Conservation (phyloP, 1,140 invertebrate genomes). For the Varroa destructor region DNA sequence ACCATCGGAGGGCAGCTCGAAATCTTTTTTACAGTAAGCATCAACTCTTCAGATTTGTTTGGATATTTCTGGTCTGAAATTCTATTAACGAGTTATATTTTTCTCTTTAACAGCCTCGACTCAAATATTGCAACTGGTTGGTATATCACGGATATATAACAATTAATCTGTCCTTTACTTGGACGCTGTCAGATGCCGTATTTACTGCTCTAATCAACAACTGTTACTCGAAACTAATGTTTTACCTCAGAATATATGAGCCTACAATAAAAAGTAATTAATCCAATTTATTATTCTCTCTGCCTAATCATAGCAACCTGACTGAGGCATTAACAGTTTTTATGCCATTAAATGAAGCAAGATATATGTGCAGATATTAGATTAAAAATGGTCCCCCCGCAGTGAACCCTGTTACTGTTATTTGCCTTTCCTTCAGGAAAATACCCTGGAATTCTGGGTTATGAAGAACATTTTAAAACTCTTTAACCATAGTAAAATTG, state of each 20-base stretch:
- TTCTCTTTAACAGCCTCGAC: background rate
- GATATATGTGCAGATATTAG: no score
- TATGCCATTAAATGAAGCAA: no score
- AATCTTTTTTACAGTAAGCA: slow-evolving; percentile 7
- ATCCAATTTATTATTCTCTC: background rate
- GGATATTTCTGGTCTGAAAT: background rate
- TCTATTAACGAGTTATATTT: background rate
- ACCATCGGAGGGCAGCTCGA: background rate
- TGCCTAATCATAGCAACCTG: background rate
- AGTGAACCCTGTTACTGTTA: no score
- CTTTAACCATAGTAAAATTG: no score
- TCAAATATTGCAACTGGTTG: background rate
- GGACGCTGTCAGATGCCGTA: background rate
- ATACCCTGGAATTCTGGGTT: no score
- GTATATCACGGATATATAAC: background rate
- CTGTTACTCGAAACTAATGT: background rate
- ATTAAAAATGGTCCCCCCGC: no score
- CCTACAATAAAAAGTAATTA: slow-evolving; percentile 8
- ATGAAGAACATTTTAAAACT: no score
- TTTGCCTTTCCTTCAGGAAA: no score
- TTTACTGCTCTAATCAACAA: background rate
- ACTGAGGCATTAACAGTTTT: no score
- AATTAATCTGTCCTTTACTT: background rate
- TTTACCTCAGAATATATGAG: slow-evolving; percentile 1
- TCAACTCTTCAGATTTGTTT: background rate